phyloP scores from a whole-genome alignment of 2,888 invertebrate genomes.

The Brachylomia viminalis region DNA sequence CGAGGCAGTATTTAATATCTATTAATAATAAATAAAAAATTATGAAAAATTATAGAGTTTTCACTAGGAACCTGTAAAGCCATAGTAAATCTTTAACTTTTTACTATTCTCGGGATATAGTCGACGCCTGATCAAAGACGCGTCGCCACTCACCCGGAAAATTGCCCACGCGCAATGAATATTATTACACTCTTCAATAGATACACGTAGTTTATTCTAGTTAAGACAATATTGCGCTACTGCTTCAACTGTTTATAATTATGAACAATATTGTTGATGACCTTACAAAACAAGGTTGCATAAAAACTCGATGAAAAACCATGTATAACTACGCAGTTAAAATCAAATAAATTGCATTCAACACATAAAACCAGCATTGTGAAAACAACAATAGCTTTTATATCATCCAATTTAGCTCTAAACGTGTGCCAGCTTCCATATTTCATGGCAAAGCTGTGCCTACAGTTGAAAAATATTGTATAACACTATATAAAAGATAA shows the following conservation, averaged over 20 bases:
- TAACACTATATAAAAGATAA: conserved; percentile 37
- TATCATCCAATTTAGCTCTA: conserved; percentile 44
- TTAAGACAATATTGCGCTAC: conserved; percentile 78
- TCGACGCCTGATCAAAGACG: conserved; percentile 88
- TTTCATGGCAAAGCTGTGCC: conserved; percentile 39
- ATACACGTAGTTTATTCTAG: conserved; percentile 85
- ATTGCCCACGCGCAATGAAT: conserved; percentile 90
- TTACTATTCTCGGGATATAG: conserved; percentile 82
- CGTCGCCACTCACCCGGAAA: conserved; percentile 87
- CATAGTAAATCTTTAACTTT: conserved; percentile 81
- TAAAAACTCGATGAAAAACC: conserved; percentile 20
- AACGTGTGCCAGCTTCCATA: conserved; percentile 35
- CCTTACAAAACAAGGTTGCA: conserved; percentile 10
- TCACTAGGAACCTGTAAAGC: conserved; percentile 70
- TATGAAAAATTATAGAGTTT: conserved; percentile 41
- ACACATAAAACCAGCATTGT: conserved; percentile 47
- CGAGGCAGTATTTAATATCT: background rate
- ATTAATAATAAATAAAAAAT: conserved; percentile 6
- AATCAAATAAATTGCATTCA: conserved; percentile 46
- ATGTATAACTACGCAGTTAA: conserved; percentile 20
- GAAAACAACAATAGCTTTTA: conserved; percentile 50
- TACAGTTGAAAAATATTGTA: conserved; percentile 41
- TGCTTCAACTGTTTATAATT: conserved; percentile 49
- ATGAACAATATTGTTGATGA: conserved; percentile 20
- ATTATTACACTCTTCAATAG: conserved; percentile 90